Evolutionary conservation across 2,797 vertebrate genomes (phyloP), one percentile per base, ranked within the genome.

Genomic region (Aphelocoma californica): DNA sequence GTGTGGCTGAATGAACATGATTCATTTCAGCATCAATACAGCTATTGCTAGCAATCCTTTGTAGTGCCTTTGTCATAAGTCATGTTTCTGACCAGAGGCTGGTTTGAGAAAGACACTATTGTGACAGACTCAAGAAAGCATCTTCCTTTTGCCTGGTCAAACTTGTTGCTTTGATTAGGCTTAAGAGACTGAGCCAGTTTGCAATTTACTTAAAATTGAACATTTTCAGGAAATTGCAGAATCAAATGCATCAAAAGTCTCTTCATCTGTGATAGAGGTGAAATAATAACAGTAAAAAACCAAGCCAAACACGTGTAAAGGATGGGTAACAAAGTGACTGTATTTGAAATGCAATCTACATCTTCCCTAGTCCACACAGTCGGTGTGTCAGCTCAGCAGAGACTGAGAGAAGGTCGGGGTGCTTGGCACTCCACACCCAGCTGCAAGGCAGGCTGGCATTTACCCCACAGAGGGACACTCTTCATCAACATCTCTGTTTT

Each of bases 251-350:
- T 13, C 32, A 58, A 31, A 9, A 60, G 13, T 24, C 40, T 48
- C 48, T 67, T 34, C 19, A 58, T 5, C 23, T 54, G 14, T 31
- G 7, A 70, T 1, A 65, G 12, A 79, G 31, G 20, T 20, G 28
- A 81, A 83, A 40, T 4, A 7, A 2, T 2, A n/a, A 12, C 10
- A 56, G 9, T 4, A 51, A 80, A 78, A 20, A 3, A 1, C 1
- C 50, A 36, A 86, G 62, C 10, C 10, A 64, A 40, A 44, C 0
- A 0, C 7, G 4, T 24, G 12, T 56, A 23, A 45, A 86, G 48
- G 32, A 25, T 15, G 54, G 28, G 25, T 62, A 80, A 48, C 36
- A 51, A 82, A 58, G 18, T 5, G 47, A 60, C 10, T 40, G 31
- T 7, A 31, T 24, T 60, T 77, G 60, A 67, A 86, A 70, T 17